Evolutionary conservation across 2,888 invertebrate species (phyloP).

Genomic region (Smittia sp.): DNA sequence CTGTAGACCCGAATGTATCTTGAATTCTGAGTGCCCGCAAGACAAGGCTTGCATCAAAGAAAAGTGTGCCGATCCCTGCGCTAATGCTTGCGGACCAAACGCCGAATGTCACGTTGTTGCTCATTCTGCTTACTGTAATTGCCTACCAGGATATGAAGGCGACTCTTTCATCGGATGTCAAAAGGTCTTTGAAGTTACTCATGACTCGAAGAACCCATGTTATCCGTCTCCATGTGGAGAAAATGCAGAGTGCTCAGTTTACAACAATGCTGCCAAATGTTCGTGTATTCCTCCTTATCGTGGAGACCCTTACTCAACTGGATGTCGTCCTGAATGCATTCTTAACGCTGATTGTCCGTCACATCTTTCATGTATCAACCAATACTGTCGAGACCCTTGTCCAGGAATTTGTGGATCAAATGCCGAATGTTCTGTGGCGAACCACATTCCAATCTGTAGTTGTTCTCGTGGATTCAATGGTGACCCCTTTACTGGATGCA

Average conservation of each 20-base stretch:
- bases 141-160: constrained; percentile 72
- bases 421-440: constrained; percentile 77
- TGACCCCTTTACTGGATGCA: constrained; percentile 79
- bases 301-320: constrained; percentile 81
- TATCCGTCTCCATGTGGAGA: constrained; percentile 69
- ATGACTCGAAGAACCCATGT: constrained; percentile 56
- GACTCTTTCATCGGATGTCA: constrained; percentile 82
- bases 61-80: constrained; percentile 79
- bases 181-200: constrained; percentile 52
- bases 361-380: constrained; percentile 74
- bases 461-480: constrained; percentile 75
- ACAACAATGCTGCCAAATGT: constrained; percentile 69
- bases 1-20: constrained; percentile 78
- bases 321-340: constrained; percentile 82
- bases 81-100: constrained; percentile 72
- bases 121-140: constrained; percentile 78
- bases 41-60: constrained; percentile 77
- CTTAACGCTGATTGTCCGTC: constrained; percentile 77
- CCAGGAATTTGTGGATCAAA: constrained; percentile 79
- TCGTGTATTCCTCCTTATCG: constrained; percentile 84
- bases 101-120: constrained; percentile 76
- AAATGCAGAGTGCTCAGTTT: constrained; percentile 68
- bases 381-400: constrained; percentile 83
- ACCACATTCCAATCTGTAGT: constrained; percentile 79
- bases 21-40: constrained; percentile 76